Evolutionary conservation across 2,888 invertebrate species (phyloP).

Genomic region (Zaprionus bogoriensis): DNA sequence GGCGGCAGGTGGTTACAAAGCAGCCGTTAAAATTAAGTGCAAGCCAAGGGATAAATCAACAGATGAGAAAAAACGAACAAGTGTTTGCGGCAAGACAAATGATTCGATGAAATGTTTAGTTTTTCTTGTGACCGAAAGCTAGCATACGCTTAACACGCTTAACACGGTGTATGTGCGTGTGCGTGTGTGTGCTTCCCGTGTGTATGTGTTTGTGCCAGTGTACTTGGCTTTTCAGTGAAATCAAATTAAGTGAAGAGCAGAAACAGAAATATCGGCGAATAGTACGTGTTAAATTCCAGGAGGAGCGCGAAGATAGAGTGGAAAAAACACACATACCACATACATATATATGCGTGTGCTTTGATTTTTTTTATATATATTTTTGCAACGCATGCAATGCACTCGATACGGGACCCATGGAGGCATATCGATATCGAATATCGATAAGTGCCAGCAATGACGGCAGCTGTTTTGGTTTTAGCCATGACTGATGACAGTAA

Average conservation of each 20-base stretch:
- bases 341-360: conserved; percentile 23
- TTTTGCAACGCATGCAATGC: conserved; percentile 57
- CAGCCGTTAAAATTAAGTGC: conserved; percentile 12
- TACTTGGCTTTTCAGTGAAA: conserved; percentile 55
- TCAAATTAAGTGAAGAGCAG: conserved; percentile 38
- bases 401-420: conserved; percentile 41
- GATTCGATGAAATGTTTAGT: conserved; percentile 34
- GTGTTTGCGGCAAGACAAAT: conserved; percentile 19
- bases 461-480: conserved; percentile 71
- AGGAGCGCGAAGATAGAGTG: background rate
- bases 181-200: conserved; percentile 7
- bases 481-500: conserved; percentile 52
- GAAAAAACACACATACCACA: background rate
- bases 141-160: conserved; percentile 63
- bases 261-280: conserved; percentile 23
- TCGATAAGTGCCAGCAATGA: conserved; percentile 50
- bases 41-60: background rate
- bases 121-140: conserved; percentile 53
- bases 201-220: conserved; percentile 16
- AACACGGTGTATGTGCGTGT: conserved; percentile 31
- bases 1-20: conserved; percentile 56
- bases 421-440: conserved; percentile 54
- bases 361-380: conserved; percentile 16
- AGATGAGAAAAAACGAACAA: conserved; percentile 4
- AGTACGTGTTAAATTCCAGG: conserved; percentile 20